Evolutionary conservation across 2,113 vertebrate species (phyloP).

Genomic region (Gallinago media): DNA sequence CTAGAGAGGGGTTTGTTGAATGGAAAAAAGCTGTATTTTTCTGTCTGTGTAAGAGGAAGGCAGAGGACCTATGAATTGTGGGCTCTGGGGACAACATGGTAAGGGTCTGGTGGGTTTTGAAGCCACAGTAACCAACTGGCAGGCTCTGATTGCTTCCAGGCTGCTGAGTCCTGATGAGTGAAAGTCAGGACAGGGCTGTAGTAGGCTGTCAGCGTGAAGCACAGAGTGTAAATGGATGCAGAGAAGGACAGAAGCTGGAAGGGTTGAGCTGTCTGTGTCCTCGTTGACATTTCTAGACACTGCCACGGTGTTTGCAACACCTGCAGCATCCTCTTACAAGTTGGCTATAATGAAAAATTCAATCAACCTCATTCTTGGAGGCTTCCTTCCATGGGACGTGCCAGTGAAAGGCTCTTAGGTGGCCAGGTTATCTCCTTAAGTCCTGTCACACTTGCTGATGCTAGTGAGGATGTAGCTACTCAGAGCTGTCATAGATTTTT

Average conservation of each 20-base stretch:
- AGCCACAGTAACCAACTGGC: not conserved
- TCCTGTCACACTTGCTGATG: accelerated
- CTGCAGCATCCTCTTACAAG: not conserved
- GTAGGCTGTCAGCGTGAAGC: not conserved
- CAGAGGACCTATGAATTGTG: not conserved
- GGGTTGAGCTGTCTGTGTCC: not conserved
- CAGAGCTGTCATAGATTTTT: not conserved
- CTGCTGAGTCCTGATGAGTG: not conserved
- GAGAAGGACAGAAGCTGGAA: not conserved
- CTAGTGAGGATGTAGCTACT: not conserved
- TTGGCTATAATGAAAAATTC: accelerated
- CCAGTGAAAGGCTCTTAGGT: not conserved
- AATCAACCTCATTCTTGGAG: not conserved
- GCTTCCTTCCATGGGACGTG: not conserved
- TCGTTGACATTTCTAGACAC: accelerated
- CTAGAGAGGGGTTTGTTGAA: not conserved
- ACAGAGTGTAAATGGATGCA: not conserved
- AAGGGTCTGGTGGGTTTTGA: not conserved
- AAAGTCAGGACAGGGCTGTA: not conserved
- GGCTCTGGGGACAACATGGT: not conserved
- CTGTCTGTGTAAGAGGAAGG: not conserved
- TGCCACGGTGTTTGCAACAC: not conserved
- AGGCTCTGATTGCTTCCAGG: not conserved
- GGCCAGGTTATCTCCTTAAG: not conserved
- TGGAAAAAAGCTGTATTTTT: not conserved